Conservation (phyloP, 2,888 invertebrate genomes). For the Philaethria dido region DNA sequence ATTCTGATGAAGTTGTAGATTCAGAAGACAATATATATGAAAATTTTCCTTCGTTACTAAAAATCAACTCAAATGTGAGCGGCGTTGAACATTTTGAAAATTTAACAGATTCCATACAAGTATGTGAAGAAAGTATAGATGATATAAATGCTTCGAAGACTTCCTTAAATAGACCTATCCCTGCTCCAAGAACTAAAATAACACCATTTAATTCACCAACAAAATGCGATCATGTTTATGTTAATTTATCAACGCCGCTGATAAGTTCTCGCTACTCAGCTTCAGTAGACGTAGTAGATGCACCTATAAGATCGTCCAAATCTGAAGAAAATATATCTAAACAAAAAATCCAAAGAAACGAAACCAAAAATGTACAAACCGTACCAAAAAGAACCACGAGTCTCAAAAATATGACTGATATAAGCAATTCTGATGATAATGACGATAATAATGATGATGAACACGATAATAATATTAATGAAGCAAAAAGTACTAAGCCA, state of each 20-base stretch:
- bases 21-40: conserved; percentile 71
- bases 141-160: conserved; percentile 64
- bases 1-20: conserved; percentile 52
- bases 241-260: conserved; percentile 82
- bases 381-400: conserved; percentile 48
- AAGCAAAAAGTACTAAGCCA: conserved; percentile 61
- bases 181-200: conserved; percentile 83
- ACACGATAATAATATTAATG: conserved; percentile 46
- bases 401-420: conserved; percentile 46
- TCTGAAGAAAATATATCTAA: conserved; percentile 69
- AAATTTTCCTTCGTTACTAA: conserved; percentile 70
- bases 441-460: conserved; percentile 47
- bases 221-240: conserved; percentile 83
- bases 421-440: conserved; percentile 42
- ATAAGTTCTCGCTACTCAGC: conserved; percentile 63
- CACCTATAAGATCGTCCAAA: conserved; percentile 65
- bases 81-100: conserved; percentile 84
- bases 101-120: conserved; percentile 87
- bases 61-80: conserved; percentile 68
- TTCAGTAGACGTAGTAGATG: conserved; percentile 67
- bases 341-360: conserved; percentile 43
- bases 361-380: conserved; percentile 40
- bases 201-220: conserved; percentile 66
- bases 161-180: conserved; percentile 82
- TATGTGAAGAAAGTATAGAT: conserved; percentile 81